Evolutionary conservation across 2,797 vertebrate genomes (phyloP).

Genomic region (Morus bassanus): DNA sequence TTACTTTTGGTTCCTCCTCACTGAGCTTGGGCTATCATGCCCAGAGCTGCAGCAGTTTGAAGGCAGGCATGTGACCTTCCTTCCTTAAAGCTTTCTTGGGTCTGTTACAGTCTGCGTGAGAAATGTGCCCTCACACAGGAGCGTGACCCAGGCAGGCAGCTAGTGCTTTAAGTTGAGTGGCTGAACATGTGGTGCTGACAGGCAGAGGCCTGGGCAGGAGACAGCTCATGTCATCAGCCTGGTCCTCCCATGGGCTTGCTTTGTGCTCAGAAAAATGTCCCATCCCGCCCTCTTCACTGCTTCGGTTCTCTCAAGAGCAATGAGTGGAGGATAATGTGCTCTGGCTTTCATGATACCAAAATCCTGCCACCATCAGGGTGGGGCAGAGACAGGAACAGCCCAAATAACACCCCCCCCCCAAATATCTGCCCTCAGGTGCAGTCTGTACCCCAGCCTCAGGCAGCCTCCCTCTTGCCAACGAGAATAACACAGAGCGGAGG

Average conservation of each 20-base stretch:
- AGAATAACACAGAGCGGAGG: not conserved
- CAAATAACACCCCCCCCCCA: not conserved
- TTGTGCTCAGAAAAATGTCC: not conserved
- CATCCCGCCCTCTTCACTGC: not conserved
- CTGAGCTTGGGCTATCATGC: not conserved
- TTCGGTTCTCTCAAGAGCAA: not conserved
- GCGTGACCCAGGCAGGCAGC: not conserved
- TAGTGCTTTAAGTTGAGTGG: not conserved
- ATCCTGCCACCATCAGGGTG: too few relatives aligned
- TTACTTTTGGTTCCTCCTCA: not conserved
- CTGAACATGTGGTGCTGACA: accelerated
- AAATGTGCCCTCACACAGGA: not conserved
- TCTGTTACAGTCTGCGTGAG: not conserved
- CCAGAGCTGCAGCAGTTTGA: not conserved
- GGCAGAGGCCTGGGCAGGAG: not conserved
- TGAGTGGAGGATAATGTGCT: not conserved
- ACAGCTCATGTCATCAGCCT: not conserved
- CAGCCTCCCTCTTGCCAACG: not conserved
- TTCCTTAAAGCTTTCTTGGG: not conserved
- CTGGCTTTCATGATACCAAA: not conserved
- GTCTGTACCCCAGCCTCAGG: not conserved
- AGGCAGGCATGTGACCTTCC: not conserved
- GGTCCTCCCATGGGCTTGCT: not conserved
- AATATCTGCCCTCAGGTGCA: too few relatives aligned
- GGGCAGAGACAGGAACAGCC: not conserved